Evolutionary conservation across 2,797 vertebrate genomes (phyloP), one percentile per base, ranked within the genome.

Genomic region (Meda fulgida): DNA sequence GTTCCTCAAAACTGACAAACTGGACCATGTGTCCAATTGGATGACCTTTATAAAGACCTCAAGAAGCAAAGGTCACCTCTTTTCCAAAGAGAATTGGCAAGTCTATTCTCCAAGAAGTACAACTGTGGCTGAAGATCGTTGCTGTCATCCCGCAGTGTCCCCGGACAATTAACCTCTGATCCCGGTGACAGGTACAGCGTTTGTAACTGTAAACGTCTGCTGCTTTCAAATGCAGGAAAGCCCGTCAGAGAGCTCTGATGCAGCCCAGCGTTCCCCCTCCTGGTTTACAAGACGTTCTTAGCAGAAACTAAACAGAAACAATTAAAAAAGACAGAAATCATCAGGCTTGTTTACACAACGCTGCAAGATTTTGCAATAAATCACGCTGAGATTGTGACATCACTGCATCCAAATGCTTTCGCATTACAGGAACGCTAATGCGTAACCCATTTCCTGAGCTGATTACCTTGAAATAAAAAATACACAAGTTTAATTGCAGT

Each of bases 91-190:
- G 31, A 53, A 38, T 46, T 38, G 66, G 66, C 23, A 23, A 65
- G 31, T 81, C 55, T 69, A 38, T 69, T 65, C 29, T 65, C 36
- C 14, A 63, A 43, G 23, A 53, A 86, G 84, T 71, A 63, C 23
- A 23, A 40, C 51, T 36, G 63, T 14, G 65, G 77, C 51, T 65
- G 16, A 29, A 31, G 29, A 65, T 18, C 14, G 81, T 7, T 2
- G 58, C 69, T 70, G 81, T 73, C 84, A 75, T 40, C 63, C 53
- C 66, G 46, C 65, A 55, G 73, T 79, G 38, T 85, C 76, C 80
- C 69, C n/a, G 53, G 29, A 78, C 73, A 84, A 78, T 71, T 86
- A 81, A 80, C 78, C 87, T 81, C 19, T 77, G 84, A 86, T 67
- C 78, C 79, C n/a, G 31, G 23, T 55, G 78, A 84, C 81, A 80